phyloP scores from a whole-genome alignment of 1,140 invertebrate genomes.

The Drosophila bifasciata region DNA sequence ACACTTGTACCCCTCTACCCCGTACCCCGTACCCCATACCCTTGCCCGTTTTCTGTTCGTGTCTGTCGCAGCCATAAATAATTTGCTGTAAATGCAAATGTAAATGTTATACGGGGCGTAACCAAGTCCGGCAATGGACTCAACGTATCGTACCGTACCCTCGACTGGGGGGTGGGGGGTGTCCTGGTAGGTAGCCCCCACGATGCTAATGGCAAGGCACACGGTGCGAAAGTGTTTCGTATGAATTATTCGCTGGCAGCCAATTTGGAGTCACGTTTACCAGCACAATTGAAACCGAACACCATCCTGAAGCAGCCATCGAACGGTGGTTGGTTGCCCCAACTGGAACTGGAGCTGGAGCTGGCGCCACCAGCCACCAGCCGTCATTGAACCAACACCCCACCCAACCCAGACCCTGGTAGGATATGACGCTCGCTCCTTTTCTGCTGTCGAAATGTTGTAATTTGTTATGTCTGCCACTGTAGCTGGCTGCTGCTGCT shows the following conservation, averaged over 20 bases:
- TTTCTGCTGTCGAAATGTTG: conserved; percentile 62
- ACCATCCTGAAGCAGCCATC: conserved; percentile 23
- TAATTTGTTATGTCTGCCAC: conserved; percentile 72
- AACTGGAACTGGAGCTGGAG: no score
- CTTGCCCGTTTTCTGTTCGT: conserved; percentile 67
- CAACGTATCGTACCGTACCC: no score
- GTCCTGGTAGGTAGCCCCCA: conserved; percentile 5
- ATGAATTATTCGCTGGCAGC: conserved; percentile 79
- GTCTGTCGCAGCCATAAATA: conserved; percentile 83
- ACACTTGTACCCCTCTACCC: conserved; percentile 35
- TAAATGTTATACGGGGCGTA: conserved; percentile 68
- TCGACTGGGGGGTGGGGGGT: no score
- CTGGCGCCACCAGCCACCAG: no score
- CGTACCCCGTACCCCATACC: no score
- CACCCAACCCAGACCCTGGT: no score
- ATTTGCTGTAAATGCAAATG: conserved; percentile 82
- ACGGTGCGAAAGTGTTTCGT: conserved; percentile 80
- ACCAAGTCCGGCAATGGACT: conserved; percentile 23
- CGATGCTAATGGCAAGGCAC: conserved; percentile 76
- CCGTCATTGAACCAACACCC: no score
- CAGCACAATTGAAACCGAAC: conserved; percentile 76
- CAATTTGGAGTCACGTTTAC: conserved; percentile 81
- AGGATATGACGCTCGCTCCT: conserved; percentile 38
- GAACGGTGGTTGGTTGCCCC: conserved; percentile 30
- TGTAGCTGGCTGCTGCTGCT: conserved; percentile 38